Conservation (phyloP, 2,888 invertebrate species). For the Marronus borbonicus region DNA sequence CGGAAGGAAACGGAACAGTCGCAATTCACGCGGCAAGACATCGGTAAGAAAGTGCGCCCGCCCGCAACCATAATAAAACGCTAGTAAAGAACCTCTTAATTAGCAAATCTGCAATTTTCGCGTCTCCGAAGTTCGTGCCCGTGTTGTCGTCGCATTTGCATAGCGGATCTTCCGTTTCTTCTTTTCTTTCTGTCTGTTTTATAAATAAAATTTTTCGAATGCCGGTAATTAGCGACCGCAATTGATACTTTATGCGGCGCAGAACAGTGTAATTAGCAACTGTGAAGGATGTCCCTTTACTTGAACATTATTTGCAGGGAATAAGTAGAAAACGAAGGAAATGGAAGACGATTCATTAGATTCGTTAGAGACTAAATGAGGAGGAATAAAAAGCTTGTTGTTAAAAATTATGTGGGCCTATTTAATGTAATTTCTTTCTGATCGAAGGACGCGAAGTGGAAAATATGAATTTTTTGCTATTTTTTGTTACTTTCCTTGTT, state of each 20-base stretch:
- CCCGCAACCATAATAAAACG: slow-evolving; percentile 10
- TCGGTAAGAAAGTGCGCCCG: slow-evolving; percentile 18
- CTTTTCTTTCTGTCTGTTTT: background rate
- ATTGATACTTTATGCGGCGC: slow-evolving; percentile 17
- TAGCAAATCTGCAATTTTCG: slow-evolving; percentile 33
- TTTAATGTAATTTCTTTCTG: too few relatives aligned
- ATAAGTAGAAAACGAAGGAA: too few relatives aligned
- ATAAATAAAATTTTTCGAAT: slow-evolving; percentile 28
- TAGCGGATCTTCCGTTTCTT: background rate
- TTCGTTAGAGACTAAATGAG: too few relatives aligned
- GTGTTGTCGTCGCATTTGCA: slow-evolving; percentile 4
- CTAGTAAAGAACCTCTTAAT: slow-evolving; percentile 34
- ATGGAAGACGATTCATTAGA: too few relatives aligned
- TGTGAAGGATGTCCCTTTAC: background rate
- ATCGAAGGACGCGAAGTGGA: too few relatives aligned
- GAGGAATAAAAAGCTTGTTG: too few relatives aligned
- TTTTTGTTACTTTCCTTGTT: too few relatives aligned
- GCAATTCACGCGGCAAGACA: slow-evolving; percentile 12
- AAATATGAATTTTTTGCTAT: too few relatives aligned
- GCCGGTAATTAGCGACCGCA: slow-evolving; percentile 40
- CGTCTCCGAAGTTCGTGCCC: background rate
- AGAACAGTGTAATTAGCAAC: background rate
- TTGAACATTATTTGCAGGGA: background rate
- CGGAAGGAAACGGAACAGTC: slow-evolving; percentile 33
- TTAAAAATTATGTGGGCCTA: too few relatives aligned